phyloP scores from a whole-genome alignment of 2,888 invertebrate species.

The Phyllotreta cruciferae region DNA sequence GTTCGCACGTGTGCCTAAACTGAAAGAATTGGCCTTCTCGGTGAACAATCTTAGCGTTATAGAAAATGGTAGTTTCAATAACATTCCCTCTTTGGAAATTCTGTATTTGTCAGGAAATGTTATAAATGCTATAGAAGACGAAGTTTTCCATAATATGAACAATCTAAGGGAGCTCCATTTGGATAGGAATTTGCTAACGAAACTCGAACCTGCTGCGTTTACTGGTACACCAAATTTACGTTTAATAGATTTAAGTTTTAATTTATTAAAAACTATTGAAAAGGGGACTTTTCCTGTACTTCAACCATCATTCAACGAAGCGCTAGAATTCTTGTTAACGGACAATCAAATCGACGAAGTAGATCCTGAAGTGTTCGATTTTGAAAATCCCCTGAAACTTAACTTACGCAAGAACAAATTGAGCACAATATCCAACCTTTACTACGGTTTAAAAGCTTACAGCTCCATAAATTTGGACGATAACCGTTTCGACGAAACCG shows the following conservation, averaged over 20 bases:
- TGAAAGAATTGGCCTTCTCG: conserved; percentile 46
- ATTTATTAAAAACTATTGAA: conserved; percentile 40
- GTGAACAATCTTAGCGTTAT: conserved; percentile 46
- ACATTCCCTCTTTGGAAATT: conserved; percentile 39
- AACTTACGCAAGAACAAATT: conserved; percentile 46
- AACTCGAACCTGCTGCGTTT: conserved; percentile 28
- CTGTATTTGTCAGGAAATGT: conserved; percentile 48
- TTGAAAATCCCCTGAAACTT: conserved; percentile 40
- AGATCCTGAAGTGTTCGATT: conserved; percentile 38
- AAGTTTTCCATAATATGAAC: conserved; percentile 43
- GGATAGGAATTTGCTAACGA: conserved; percentile 45
- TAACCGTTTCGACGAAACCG: too few relatives aligned
- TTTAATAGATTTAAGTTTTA: conserved; percentile 45
- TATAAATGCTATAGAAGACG: conserved; percentile 44
- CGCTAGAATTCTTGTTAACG: conserved; percentile 40
- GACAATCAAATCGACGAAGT: conserved; percentile 41
- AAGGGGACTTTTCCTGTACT: conserved; percentile 36
- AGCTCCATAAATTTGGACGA: conserved; percentile 44
- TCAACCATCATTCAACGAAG: conserved; percentile 1
- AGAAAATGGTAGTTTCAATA: conserved; percentile 43
- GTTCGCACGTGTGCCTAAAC: conserved; percentile 46
- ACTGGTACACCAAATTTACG: conserved; percentile 37
- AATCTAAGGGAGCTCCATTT: conserved; percentile 45
- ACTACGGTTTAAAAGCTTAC: conserved; percentile 37
- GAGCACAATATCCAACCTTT: conserved; percentile 32